Evolutionary conservation across 53 echinoderm and acorn worm species (phyloP), one percentile per base, ranked within the genome.

Genomic region (Glandiceps talaboti): DNA sequence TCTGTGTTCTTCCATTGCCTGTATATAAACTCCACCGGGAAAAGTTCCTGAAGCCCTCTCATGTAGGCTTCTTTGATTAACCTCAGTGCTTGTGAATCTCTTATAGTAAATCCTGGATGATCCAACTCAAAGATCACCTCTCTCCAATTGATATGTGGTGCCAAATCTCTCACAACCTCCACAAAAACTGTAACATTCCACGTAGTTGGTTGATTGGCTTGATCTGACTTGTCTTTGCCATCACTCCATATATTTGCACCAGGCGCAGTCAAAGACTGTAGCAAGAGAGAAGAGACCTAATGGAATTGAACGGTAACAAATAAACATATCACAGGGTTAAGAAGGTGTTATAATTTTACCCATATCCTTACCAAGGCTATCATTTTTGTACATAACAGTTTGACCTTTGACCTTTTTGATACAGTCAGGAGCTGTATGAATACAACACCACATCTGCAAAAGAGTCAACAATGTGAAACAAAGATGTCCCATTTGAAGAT

Each of bases 121-220:
- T 95, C 96, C 85, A 95, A 76, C 84, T 90, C 92, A 30, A 82
- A 84, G 82, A 92, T 85, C 27, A 95, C 96, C 82, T 92, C 96
- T 28, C 88, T 79, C 83, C 92, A 95, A 88, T 90, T 88, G 81
- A 95, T 85, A 75, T 92, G 96, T 27, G 96, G 92, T 27, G 92
- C 92, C 31, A 90, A 83, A 80, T 95, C 96, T 31, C 83, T 86
- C 33, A 95, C 85, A 27, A 88, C 90, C 29, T 92, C 90, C 29
- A 95, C 87, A 79, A 95, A 95, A 80, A 92, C 85, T 78, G 92
- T 92, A 0, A 92, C 84, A 75, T 95, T 92, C 96, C 96, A 95
- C 20, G 96, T 88, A 32, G 85, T 83, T 30, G 83, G 81, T 79
- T 88, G 90, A 29, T 76, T 80, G 28, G 83, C 64, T 73, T 81